Evolutionary conservation across 2,797 vertebrate genomes (phyloP).

Genomic region (Apodemus agrarius): DNA sequence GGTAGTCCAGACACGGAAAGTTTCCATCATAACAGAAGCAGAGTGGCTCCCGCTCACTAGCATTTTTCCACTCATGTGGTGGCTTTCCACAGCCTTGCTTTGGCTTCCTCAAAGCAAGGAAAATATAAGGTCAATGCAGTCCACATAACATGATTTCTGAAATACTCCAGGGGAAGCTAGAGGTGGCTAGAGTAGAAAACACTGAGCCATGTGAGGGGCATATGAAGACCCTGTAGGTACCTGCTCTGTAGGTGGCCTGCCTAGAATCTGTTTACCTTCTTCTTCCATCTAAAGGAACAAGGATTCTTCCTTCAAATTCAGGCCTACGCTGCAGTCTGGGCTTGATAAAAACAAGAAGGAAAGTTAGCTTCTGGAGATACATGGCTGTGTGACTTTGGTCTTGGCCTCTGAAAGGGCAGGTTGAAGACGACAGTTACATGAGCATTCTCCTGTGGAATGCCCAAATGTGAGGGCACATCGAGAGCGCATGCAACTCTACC

Average conservation of each 20-base stretch:
- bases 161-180: neutral
- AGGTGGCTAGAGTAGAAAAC: neutral
- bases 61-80: conserved; percentile 49
- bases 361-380: neutral
- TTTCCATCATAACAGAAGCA: conserved; percentile 52
- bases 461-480: neutral
- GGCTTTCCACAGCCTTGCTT: conserved; percentile 40
- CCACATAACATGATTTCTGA: neutral
- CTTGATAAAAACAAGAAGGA: neutral
- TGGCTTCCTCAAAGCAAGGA: conserved; percentile 39
- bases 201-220: neutral
- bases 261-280: neutral
- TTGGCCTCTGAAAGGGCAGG: conserved; percentile 12
- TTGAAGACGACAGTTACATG: neutral
- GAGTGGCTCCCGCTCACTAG: neutral
- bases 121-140: conserved; percentile 38
- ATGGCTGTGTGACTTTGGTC: neutral
- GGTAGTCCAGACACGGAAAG: neutral
- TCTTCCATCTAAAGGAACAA: neutral
- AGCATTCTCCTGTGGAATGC: neutral
- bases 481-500: neutral
- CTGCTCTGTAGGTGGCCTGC: neutral
- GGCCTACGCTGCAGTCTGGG: neutral
- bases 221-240: neutral
- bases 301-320: neutral